Evolutionary conservation across 2,797 vertebrate genomes (phyloP), one percentile per base, ranked within the genome.

Genomic region (Cichlasoma orientale): DNA sequence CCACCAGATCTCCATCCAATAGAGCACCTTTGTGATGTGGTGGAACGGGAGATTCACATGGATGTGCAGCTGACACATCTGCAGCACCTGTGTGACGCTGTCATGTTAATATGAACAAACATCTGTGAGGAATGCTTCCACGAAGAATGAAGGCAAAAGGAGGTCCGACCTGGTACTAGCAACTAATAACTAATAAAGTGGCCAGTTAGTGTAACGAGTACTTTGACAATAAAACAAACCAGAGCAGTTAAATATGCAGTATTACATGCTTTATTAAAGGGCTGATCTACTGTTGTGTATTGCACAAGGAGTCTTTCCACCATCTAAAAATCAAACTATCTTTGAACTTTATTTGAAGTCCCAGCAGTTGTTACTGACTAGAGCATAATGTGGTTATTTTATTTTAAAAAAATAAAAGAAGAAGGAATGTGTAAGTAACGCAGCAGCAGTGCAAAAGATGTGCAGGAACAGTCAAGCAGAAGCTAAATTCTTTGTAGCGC

Each of bases 181-280:
- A 10, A 19, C 7, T 19, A 44, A 12, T 12, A 4, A 41, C 3
- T 27, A 27, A 41, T 44, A 14, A 44, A 44, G 12, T 44, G 13
- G 12, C 4, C 13, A 14, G 12, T 44, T 13, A 52, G 16, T 44
- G 14, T 27, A 69, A n/a, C 7, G 70, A 8, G 23, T 56, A 66
- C 18, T 81, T 47, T 69, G 25, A 53, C 29, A 79, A 85, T 78
- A 80, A 86, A 86, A 88, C 33, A 77, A 85, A 74, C 66, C 29
- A 83, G 77, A 82, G 61, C 68, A 77, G 77, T 81, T 79, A 81
- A 80, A 85, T 71, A 82, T 87, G 84, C 76, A 86, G 85, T 79
- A 86, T 82, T 72, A 90, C 83, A 94, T 84, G 86, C 86, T 94
- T 93, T 90, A 93, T 93, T 93, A 80, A 92, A 91, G 89, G 61